Evolutionary conservation across 2,888 invertebrate genomes (phyloP).

Genomic region (Bombyx huttoni): DNA sequence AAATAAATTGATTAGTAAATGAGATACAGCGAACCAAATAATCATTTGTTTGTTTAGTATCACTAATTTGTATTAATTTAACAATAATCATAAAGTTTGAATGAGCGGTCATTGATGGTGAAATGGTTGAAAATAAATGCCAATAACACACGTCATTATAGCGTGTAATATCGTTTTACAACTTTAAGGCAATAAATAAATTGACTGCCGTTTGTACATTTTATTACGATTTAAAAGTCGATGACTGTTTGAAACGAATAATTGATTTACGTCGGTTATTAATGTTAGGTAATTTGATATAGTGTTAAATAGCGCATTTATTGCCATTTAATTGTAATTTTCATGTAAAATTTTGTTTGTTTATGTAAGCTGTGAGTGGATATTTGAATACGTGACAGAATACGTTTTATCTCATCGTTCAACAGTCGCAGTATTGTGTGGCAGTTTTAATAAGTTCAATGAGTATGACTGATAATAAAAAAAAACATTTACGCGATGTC

Average conservation of each 20-base stretch:
- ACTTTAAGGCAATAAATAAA: constrained; percentile 69
- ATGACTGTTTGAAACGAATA: constrained; percentile 64
- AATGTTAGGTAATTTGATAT: constrained; percentile 51
- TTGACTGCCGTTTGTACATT: constrained; percentile 68
- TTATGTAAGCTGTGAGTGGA: background rate
- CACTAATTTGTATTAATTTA: constrained; percentile 53
- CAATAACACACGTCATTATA: constrained; percentile 68
- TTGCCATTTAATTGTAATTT: constrained; percentile 2
- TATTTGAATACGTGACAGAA: too few relatives aligned
- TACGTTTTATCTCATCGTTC: too few relatives aligned
- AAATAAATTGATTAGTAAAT: constrained; percentile 58
- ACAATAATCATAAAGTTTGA: constrained; percentile 57
- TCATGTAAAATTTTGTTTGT: background rate
- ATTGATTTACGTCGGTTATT: constrained; percentile 66
- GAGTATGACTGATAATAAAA: too few relatives aligned
- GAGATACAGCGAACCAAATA: background rate
- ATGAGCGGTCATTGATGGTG: constrained; percentile 58
- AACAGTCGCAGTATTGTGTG: too few relatives aligned
- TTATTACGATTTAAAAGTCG: constrained; percentile 71
- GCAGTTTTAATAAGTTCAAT: too few relatives aligned
- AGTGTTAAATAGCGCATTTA: constrained; percentile 22
- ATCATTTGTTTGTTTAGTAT: constrained; percentile 22
- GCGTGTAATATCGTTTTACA: constrained; percentile 70
- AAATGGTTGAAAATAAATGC: constrained; percentile 60
- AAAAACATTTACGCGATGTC: too few relatives aligned